A percentile compares a stretch with the other conserved stretches of the same genome.
Evolutionary conservation across 1,140 invertebrate genomes (phyloP).

Genomic region (Marisa cornuarietis): DNA sequence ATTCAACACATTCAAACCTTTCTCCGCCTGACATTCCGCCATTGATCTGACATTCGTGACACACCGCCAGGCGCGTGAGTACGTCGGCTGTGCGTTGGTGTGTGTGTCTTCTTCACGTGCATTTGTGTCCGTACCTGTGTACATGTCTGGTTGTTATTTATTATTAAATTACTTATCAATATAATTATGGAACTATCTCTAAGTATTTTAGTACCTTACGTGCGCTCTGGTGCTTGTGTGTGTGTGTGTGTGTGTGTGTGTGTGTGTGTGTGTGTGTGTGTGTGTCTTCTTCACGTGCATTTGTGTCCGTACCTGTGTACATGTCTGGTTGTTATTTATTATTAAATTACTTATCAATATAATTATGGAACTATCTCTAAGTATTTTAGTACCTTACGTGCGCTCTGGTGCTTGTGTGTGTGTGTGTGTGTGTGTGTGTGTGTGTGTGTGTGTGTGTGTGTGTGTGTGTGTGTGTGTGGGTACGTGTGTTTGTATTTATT

Average conservation of each 20-base stretch:
- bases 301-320: constrained; percentile 1
- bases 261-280: constrained; percentile 10
- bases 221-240: neutral
- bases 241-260: neutral
- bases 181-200: too few species aligned
- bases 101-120: neutral
- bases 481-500: neutral
- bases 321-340: too few species aligned
- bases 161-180: too few species aligned
- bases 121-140: constrained; percentile 1
- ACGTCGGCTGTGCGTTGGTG: neutral
- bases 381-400: neutral
- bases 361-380: too few species aligned
- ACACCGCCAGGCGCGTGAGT: neutral
- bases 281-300: neutral
- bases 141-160: too few species aligned
- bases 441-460: constrained; percentile 10
- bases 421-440: neutral
- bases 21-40: neutral
- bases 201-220: too few species aligned
- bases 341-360: too few species aligned
- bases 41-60: neutral
- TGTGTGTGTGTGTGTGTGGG: neutral
- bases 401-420: neutral
- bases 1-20: neutral